phyloP scores from a whole-genome alignment of 2,113 vertebrate species.

The Leucopsar rothschildi region DNA sequence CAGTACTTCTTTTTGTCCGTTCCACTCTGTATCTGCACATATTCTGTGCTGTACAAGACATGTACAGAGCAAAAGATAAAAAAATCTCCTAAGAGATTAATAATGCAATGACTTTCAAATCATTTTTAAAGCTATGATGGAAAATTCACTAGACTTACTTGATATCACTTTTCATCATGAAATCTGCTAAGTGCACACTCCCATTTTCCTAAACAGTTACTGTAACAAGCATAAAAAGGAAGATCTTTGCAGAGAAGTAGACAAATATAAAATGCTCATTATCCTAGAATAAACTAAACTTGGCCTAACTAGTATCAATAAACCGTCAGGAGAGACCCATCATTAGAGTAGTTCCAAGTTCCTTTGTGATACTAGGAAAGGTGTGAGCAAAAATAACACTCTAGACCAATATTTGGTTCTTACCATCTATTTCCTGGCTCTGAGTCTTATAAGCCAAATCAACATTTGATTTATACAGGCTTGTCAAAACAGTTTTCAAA shows the following conservation, averaged over 20 bases:
- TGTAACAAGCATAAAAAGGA: not conserved
- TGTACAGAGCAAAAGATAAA: not conserved
- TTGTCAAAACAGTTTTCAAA: not conserved
- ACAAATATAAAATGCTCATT: not conserved
- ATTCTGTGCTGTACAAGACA: not conserved
- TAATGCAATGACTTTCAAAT: not conserved
- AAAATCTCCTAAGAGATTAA: not conserved
- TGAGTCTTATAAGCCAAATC: not conserved
- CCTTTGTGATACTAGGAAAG: not conserved
- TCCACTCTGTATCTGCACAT: not conserved
- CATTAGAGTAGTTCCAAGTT: not conserved
- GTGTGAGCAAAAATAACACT: not conserved
- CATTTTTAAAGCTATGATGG: constrained; percentile 12
- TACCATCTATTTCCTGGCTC: not conserved
- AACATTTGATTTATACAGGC: not conserved
- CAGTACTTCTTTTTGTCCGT: not conserved
- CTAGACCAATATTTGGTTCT: not conserved
- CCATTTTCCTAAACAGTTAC: not conserved
- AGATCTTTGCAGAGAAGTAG: not conserved
- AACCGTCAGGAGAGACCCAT: not conserved
- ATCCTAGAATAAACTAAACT: not conserved
- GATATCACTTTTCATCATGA: not conserved
- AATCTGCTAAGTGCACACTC: not conserved
- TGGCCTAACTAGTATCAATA: not conserved
- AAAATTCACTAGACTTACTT: not conserved